Base-by-base conservation (phyloP, 2,888 invertebrate genomes). In the Cyclophora albipunctata region DNA sequence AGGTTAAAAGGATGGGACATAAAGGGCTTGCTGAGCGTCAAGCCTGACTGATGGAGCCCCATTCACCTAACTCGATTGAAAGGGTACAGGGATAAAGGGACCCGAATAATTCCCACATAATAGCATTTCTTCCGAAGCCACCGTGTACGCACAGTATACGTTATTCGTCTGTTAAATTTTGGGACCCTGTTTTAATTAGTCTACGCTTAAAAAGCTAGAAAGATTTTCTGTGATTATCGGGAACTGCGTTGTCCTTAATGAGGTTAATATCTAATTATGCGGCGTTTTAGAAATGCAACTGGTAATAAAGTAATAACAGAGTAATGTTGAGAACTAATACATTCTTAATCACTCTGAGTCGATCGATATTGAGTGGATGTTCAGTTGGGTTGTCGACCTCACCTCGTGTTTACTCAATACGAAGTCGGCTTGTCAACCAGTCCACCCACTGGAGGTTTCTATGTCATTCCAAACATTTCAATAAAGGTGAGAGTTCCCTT, bases 401-500 rank as follows among this genome's bases (percentile, higher is more conserved):
- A 68, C 50, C 62, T 60, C 60, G 55, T 82, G 78, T 84, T 84
- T 83, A 70, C 78, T 65, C 70, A 77, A 66, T 64, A 68, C 71
- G 63, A 66, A 69, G 58, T 52, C 55, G 57, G 54, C 60, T 60
- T 75, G 78, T 77, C 80, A 79, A 84, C 85, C 84, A 81, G 85
- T 85, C 83, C 84, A 78, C 86, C 85, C 84, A 85, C 85, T 67
- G 68, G 61, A 66, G 71, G 75, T 73, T 75, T 75, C 76, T 78
- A 73, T 75, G 75, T 69, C 75, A 73, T 73, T 73, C 73, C 72
- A 67, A 68, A 69, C 69, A 66, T 71, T 60, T 67, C 66, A 60
- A 64, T 64, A 66, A 58, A 63, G 67, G 70, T 69, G 70, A 71
- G 70, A 72, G 71, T 68, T 64, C 60, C 64, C 53, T 58, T 62